phyloP scores from a whole-genome alignment of 2,113 vertebrate genomes.

The Meleagris gallopavo region DNA sequence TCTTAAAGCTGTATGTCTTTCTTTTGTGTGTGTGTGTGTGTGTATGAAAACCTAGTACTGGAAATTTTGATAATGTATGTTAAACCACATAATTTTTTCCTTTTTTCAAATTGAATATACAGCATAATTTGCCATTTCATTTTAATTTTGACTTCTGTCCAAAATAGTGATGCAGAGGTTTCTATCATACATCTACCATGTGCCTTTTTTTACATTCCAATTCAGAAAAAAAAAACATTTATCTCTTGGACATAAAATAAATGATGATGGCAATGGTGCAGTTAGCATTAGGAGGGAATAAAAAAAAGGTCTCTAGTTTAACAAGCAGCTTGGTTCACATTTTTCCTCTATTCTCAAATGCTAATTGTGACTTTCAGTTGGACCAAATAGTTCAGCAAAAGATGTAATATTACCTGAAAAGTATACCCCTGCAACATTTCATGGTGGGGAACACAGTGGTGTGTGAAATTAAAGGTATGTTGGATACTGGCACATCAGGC shows the following conservation, averaged over 20 bases:
- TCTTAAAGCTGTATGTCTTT: background rate
- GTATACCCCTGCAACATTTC: background rate
- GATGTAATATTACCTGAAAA: background rate
- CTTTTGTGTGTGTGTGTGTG: too few relatives aligned
- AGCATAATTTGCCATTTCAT: background rate
- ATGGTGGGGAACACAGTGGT: background rate
- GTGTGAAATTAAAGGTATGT: background rate
- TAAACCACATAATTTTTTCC: background rate
- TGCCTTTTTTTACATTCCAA: background rate
- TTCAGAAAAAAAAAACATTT: background rate
- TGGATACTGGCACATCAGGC: background rate
- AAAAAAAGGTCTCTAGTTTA: background rate
- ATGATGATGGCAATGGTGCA: background rate
- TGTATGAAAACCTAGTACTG: background rate
- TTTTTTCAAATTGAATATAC: background rate
- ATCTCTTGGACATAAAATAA: constrained; percentile 5
- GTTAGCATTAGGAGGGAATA: background rate
- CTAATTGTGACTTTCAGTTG: constrained; percentile 29
- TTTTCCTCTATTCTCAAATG: constrained; percentile 7
- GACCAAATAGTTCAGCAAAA: background rate
- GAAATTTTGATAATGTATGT: background rate
- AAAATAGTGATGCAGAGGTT: background rate
- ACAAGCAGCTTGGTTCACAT: background rate
- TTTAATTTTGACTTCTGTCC: background rate
- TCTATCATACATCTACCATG: background rate